Evolutionary conservation across 1,140 invertebrate species (phyloP).

Genomic region (Xylocopa sonorina): DNA sequence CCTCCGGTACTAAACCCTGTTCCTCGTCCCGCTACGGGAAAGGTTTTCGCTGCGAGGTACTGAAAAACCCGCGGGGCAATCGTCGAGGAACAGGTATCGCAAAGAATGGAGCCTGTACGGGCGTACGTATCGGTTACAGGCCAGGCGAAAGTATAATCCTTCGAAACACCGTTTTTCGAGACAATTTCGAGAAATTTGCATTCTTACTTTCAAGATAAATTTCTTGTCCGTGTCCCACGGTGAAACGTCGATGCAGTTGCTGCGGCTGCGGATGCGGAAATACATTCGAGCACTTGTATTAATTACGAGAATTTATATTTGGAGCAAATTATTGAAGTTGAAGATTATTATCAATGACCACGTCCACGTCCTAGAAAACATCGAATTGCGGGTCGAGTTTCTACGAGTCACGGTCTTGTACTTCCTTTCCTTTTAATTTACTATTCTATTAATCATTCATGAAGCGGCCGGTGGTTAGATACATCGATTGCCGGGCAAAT

Average conservation of each 20-base stretch:
- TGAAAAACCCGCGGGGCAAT: conserved; percentile 18
- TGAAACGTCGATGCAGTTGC: background rate
- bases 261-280: no score
- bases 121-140: background rate
- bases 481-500: conserved; percentile 7
- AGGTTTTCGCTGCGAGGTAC: conserved; percentile 20
- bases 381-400: conserved; percentile 29
- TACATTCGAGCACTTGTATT: no score
- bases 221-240: background rate
- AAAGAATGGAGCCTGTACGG: background rate
- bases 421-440: conserved; percentile 47
- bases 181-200: conserved; percentile 1
- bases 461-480: conserved; percentile 6
- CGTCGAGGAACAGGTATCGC: background rate
- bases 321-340: conserved; percentile 20
- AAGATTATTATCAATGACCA: conserved; percentile 37
- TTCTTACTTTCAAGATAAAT: background rate
- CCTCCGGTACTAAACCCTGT: conserved; percentile 25
- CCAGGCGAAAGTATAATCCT: conserved; percentile 20
- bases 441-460: conserved; percentile 53
- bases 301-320: no score
- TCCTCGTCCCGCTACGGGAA: background rate
- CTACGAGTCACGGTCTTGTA: conserved; percentile 49
- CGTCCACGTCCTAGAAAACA: conserved; percentile 37
- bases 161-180: background rate